Percentiles rank a stretch among this genome's conserved stretches.
phyloP scores from a whole-genome alignment of 2,113 vertebrate species.

The Cheilinus undulatus region DNA sequence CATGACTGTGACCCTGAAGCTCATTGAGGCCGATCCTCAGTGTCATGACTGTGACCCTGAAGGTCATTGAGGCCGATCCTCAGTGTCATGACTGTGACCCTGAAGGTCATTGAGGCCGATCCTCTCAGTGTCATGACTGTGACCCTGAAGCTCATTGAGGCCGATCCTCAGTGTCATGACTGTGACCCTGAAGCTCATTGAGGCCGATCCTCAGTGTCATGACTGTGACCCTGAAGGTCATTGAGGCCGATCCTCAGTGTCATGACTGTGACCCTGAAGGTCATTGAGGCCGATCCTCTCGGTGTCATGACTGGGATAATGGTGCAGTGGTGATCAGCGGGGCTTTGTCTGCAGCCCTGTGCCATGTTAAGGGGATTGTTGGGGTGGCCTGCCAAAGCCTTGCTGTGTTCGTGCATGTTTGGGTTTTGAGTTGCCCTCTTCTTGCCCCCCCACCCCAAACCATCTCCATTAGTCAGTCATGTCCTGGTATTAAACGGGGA shows the following conservation, averaged over 20 bases:
- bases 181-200: too few relatives aligned
- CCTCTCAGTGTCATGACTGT: neutral
- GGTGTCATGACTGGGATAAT: neutral
- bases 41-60: too few relatives aligned
- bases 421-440: neutral
- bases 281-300: neutral
- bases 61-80: too few relatives aligned
- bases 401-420: neutral
- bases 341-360: conserved; percentile 9
- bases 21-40: too few relatives aligned
- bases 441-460: conserved; percentile 1
- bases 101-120: neutral
- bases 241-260: neutral
- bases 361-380: conserved; percentile 36
- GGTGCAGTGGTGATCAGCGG: conserved; percentile 14
- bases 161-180: too few relatives aligned
- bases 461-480: conserved; percentile 47
- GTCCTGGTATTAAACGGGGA: conserved; percentile 59
- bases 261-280: neutral
- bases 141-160: too few relatives aligned
- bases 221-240: neutral
- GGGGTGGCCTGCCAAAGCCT: conserved; percentile 37
- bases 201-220: too few relatives aligned
- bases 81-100: too few relatives aligned
- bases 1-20: too few relatives aligned